Conservation (phyloP, 2,113 vertebrate species). For the Syrrhaptes paradoxus region DNA sequence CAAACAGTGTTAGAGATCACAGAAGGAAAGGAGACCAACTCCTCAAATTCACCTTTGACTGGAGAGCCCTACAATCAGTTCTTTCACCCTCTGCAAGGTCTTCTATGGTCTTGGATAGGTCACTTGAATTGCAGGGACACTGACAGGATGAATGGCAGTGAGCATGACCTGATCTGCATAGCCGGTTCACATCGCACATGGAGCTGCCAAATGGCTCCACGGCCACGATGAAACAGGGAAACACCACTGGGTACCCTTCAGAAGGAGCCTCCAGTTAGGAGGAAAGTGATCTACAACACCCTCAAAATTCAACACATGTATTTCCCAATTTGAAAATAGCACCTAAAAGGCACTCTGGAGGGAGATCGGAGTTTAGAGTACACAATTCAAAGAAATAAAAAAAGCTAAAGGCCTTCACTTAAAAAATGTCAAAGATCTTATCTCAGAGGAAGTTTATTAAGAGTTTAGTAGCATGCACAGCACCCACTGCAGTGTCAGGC, state of each 20-base stretch:
- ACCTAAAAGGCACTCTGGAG: neutral
- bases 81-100: neutral
- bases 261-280: neutral
- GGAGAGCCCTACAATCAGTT: neutral
- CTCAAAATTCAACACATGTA: neutral
- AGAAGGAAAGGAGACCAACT: neutral
- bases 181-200: neutral
- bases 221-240: rapidly evolving
- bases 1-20: rapidly evolving
- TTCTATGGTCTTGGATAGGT: neutral
- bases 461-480: neutral
- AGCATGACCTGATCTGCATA: neutral
- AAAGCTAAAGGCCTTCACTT: neutral
- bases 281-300: neutral
- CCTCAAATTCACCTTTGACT: neutral
- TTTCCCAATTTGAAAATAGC: neutral
- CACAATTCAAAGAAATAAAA: neutral
- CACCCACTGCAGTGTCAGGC: neutral
- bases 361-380: neutral
- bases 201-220: neutral
- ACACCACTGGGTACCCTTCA: neutral
- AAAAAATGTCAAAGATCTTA: neutral
- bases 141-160: neutral
- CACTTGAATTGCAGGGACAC: neutral
- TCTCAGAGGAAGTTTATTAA: neutral